Conservation (phyloP, 2,113 vertebrate genomes). For the Zosterops pallidus region DNA sequence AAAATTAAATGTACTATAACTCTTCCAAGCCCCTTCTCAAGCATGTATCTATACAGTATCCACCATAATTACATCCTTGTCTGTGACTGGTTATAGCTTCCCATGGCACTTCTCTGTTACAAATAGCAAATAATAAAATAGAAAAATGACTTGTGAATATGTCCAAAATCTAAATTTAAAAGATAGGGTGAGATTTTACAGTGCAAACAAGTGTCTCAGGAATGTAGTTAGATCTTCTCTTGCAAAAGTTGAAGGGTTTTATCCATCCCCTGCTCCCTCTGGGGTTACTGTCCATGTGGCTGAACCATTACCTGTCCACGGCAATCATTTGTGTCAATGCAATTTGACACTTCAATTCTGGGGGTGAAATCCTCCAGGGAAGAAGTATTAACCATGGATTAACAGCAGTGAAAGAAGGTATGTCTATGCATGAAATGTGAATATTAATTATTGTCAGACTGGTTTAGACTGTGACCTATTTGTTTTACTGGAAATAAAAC, state of each 20-base stretch:
- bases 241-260: not conserved
- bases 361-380: not conserved
- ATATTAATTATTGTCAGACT: not conserved
- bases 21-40: not conserved
- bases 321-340: not conserved
- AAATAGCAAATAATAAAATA: not conserved
- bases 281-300: not conserved
- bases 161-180: not conserved
- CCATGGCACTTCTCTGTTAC: not conserved
- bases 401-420: not conserved
- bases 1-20: not conserved
- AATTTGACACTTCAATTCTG: not conserved
- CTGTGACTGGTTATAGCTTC: not conserved
- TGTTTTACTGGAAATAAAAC: not conserved
- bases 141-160: not conserved
- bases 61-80: not conserved
- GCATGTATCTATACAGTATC: not conserved
- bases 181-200: not conserved
- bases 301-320: not conserved
- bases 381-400: not conserved
- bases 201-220: not conserved
- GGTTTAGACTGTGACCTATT: not conserved
- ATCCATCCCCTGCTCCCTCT: not conserved
- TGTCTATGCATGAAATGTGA: not conserved
- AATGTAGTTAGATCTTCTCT: not conserved